Evolutionary conservation across 2,113 vertebrate genomes (phyloP), one percentile per base, ranked within the genome.

Genomic region (Nerophis lumbriciformis): DNA sequence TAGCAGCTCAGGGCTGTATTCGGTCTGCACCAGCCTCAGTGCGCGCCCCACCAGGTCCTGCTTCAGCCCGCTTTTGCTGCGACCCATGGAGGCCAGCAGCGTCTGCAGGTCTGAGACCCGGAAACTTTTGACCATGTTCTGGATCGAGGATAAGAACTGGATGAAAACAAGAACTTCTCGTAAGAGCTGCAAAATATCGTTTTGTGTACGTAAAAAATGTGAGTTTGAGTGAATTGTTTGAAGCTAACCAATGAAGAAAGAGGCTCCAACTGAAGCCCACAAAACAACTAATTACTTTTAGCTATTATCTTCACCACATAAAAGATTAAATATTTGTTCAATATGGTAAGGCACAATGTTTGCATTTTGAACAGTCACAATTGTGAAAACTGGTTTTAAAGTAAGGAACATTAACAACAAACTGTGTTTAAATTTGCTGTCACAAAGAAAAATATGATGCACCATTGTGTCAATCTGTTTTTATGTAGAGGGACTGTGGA

Each of bases 121-220:
- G 88, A 99, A 99, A 90, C 96, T 97, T 94, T 98, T 98, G 85
- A 99, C 96, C 97, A 99, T 99, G 90, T 99, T 98, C 97, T 99
- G 59, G 0, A 52, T 49, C 1, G 55, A 75, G 36, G 72, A 82
- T 71, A 62, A 58, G 13, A 54, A 9, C 45, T 5, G 16, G 10
- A 51, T 35, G 3, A 44, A 44, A 57, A 57, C 4, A 53, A 19
- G 8, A 39, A n/a, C 38, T 39, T 9, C 37, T 56, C 19, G 15
- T 19, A 16, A 57, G 38, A 28, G 3, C 15, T 15, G 28, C 28
- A 38, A 16, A 53, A 2, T 4, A 7, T 6, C 4, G 11, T 38
- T 38, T 54, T 54, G 53, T 35, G 6, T 37, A 15, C 4, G 28
- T 12, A 6, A 53, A 13, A 9, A 9, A 35, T 37, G 12, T 6